Conservation (phyloP, 2,113 vertebrate genomes). For the Poeciliopsis occidentalis region DNA sequence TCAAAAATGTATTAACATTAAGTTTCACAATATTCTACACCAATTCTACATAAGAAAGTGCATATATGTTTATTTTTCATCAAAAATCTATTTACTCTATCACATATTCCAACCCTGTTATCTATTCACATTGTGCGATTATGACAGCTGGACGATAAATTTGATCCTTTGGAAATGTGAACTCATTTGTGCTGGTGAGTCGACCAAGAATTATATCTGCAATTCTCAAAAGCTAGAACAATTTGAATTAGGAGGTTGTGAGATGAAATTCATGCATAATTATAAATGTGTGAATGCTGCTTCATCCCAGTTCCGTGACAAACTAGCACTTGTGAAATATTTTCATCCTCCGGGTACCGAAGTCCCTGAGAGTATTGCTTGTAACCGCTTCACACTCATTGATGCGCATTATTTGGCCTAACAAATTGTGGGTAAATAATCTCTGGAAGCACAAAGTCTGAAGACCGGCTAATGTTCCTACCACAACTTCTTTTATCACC, state of each 20-base stretch:
- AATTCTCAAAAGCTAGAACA: conserved; percentile 4
- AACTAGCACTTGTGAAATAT: conserved; percentile 53
- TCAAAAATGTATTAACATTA: too few species aligned
- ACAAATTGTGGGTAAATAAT: too few species aligned
- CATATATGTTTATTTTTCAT: neutral
- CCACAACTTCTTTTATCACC: conserved; percentile 95
- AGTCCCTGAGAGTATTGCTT: conserved; percentile 30
- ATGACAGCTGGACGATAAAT: conserved; percentile 25
- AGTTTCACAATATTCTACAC: neutral
- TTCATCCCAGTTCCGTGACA: conserved; percentile 45
- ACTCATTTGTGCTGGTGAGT: neutral
- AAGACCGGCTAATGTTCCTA: too few species aligned
- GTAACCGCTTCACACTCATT: conserved; percentile 26
- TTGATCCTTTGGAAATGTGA: conserved; percentile 20
- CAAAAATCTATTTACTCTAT: neutral
- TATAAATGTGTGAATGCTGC: conserved; percentile 60
- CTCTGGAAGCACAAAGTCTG: too few species aligned
- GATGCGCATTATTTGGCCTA: conserved; percentile 62
- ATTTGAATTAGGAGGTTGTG: conserved; percentile 18
- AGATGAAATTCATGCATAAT: conserved; percentile 34
- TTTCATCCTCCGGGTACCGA: conserved; percentile 28
- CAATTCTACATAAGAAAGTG: too few species aligned
- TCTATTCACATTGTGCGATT: neutral
- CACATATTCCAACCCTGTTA: neutral
- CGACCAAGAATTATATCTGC: conserved; percentile 7